Percentiles rank a stretch among this genome's conserved stretches.
phyloP scores from a whole-genome alignment of 2,113 vertebrate species.

The Neogale vison region DNA sequence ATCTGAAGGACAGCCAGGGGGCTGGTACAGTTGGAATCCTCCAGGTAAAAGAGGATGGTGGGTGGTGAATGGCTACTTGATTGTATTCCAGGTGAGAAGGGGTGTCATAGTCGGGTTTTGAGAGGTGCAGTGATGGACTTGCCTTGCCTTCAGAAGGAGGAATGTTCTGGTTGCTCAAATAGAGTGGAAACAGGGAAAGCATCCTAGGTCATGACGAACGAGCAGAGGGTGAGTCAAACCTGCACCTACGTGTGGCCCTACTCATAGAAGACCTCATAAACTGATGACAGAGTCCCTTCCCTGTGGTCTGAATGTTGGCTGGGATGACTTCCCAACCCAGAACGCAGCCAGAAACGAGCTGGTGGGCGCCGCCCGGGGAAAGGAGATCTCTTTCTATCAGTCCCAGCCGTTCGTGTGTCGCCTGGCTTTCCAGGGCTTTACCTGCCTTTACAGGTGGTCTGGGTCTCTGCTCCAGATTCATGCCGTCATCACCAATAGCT shows the following conservation, averaged over 20 bases:
- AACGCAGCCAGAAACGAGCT: not conserved
- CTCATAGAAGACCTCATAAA: not conserved
- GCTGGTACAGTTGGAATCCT: not conserved
- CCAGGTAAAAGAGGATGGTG: accelerated
- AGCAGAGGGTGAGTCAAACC: not conserved
- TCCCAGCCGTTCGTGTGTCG: not conserved
- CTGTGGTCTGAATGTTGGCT: not conserved
- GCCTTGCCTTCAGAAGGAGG: not conserved
- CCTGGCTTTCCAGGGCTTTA: not conserved
- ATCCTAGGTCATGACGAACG: not conserved
- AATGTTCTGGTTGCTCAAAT: not conserved
- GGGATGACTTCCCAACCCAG: not conserved
- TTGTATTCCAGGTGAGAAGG: not conserved
- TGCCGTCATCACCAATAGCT: not conserved
- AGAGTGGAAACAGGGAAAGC: not conserved
- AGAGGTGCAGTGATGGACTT: not conserved
- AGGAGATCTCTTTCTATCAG: not conserved
- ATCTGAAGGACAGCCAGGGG: not conserved
- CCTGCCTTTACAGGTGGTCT: not conserved
- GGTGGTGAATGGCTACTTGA: not conserved
- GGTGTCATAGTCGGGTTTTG: not conserved
- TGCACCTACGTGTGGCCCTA: too few species aligned
- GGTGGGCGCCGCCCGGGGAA: not conserved
- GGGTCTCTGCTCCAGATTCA: not conserved
- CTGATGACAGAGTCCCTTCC: not conserved